phyloP scores from a whole-genome alignment of 2,888 invertebrate species.

The Troides oblongomaculatus region DNA sequence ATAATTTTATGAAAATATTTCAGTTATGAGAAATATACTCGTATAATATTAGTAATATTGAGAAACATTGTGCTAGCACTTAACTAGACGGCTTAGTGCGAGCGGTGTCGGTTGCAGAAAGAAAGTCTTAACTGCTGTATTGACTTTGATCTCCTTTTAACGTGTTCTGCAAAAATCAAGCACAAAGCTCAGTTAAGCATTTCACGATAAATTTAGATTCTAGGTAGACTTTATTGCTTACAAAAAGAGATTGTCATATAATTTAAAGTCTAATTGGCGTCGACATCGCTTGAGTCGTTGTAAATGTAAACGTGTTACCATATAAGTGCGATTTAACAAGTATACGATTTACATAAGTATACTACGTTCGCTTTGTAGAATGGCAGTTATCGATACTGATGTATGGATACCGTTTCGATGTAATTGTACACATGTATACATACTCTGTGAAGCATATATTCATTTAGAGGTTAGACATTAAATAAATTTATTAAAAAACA shows the following conservation, averaged over 20 bases:
- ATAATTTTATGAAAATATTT: too few relatives aligned
- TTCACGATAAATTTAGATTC: not conserved
- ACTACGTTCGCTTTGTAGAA: not conserved
- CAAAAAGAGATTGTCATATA: conserved; percentile 1
- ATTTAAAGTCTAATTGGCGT: not conserved
- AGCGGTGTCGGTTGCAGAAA: not conserved
- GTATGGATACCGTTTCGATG: not conserved
- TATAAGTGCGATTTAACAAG: not conserved
- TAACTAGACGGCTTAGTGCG: too few relatives aligned
- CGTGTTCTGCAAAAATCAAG: not conserved
- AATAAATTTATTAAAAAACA: too few relatives aligned
- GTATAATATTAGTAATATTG: too few relatives aligned
- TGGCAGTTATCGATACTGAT: not conserved
- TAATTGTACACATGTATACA: not conserved
- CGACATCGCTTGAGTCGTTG: not conserved
- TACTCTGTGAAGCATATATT: not conserved
- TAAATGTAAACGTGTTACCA: not conserved
- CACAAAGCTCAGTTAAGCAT: not conserved
- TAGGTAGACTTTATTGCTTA: conserved; percentile 6
- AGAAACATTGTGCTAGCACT: too few relatives aligned
- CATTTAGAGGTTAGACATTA: too few relatives aligned
- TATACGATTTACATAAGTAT: not conserved
- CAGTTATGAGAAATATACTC: too few relatives aligned
- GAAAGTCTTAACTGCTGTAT: not conserved
- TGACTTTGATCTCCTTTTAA: conserved; percentile 1